A percentile compares a stretch with the other conserved stretches of the same genome.
Evolutionary conservation across 2,888 invertebrate genomes (phyloP).

Genomic region (Troides helena): DNA sequence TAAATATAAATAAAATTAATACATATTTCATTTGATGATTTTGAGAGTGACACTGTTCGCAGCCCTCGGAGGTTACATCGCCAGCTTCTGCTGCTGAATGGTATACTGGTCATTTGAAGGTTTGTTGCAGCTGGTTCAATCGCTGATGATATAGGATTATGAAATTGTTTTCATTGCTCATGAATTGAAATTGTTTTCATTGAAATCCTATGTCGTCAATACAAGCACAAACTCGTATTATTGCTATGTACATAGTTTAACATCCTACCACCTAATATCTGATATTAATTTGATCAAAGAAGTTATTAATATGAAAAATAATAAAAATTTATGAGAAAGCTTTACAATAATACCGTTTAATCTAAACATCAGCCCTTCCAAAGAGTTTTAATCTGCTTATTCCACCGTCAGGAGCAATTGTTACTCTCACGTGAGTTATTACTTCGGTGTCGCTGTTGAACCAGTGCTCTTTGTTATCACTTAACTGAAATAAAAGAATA

Average conservation of each 20-base stretch:
- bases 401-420: conserved; percentile 83
- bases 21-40: background rate
- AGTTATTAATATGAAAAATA: background rate
- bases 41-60: background rate
- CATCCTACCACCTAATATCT: too few species aligned
- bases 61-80: too few species aligned
- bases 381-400: conserved; percentile 80
- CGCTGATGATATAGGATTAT: too few species aligned
- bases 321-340: background rate
- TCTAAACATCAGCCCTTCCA: conserved; percentile 40
- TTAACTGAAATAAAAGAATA: conserved; percentile 59
- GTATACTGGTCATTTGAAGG: too few species aligned
- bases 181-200: too few species aligned
- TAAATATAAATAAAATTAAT: background rate
- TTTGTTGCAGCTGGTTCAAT: too few species aligned
- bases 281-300: too few species aligned
- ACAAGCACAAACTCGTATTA: too few species aligned
- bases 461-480: conserved; percentile 75
- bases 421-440: conserved; percentile 78
- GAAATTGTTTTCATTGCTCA: too few species aligned
- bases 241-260: too few species aligned
- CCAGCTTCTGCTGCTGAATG: too few species aligned
- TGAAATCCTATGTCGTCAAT: too few species aligned
- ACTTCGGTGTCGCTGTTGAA: conserved; percentile 59
- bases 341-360: background rate